Evolutionary conservation across 1,140 invertebrate species (phyloP).

Genomic region (Zaprionus kolodkinae): DNA sequence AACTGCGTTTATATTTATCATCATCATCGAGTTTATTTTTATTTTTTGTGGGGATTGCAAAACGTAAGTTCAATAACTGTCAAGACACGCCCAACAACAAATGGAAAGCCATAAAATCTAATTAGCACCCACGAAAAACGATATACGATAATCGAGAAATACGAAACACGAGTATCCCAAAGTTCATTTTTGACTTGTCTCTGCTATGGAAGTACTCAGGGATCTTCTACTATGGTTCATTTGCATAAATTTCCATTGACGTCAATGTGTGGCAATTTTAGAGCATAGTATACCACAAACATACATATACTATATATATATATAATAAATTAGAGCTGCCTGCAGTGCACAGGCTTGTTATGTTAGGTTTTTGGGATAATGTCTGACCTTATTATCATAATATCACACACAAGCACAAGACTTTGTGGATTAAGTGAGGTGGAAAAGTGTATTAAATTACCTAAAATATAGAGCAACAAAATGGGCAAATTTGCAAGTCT

Average conservation of each 20-base stretch:
- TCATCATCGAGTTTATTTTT: background rate
- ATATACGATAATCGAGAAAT: constrained; percentile 10
- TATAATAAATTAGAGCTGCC: constrained; percentile 11
- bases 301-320: background rate
- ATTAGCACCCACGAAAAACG: constrained; percentile 52
- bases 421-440: background rate
- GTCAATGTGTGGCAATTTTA: constrained; percentile 30
- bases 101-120: constrained; percentile 57
- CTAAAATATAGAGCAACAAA: background rate
- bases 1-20: constrained; percentile 1
- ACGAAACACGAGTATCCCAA: constrained; percentile 13
- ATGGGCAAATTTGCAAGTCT: background rate
- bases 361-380: constrained; percentile 1
- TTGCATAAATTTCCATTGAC: constrained; percentile 67
- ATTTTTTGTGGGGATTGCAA: constrained; percentile 12
- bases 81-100: constrained; percentile 35
- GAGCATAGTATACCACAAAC: constrained; percentile 22
- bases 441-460: constrained; percentile 6
- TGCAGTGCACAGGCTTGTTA: background rate
- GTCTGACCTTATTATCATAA: background rate
- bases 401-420: background rate
- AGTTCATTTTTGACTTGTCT: constrained; percentile 2
- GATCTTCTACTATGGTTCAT: constrained; percentile 19
- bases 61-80: constrained; percentile 53
- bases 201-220: constrained; percentile 6